Evolutionary conservation across 2,113 vertebrate species (phyloP), one percentile per base, ranked within the genome.

Genomic region (Cottus gobio): DNA sequence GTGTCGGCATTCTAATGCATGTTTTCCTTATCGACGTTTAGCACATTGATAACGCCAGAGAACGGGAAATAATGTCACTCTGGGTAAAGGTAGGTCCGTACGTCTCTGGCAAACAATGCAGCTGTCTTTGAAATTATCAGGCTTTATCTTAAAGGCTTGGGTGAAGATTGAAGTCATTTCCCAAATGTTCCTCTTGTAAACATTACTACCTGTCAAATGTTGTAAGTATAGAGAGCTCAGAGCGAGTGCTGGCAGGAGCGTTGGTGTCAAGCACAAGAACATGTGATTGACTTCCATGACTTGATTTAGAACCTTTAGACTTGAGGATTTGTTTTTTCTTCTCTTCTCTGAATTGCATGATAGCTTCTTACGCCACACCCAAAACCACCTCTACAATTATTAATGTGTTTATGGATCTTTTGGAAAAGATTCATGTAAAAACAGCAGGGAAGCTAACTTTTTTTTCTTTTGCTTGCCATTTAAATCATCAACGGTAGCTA

Each of bases 11-110:
- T 92, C 90, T 90, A 91, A 94, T 90, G 87, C 89, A 76, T 91
- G 88, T 90, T 92, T 89, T 88, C 88, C 88, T 91, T 93, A 92
- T 93, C 96, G 94, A 93, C 81, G 44, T 90, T 83, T 75, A 79
- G 77, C 92, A 91, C 90, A 84, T 84, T 87, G 90, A 91, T 93
- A 91, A 91, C 52, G 5, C 75, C 75, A 54, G 50, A 85, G 75
- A 89, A 83, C 80, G 84, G 88, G 39, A 2, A 1, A 88, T n/a
- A 91, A 91, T 89, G 87, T 86, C 87, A 91, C 84, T 79, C 58
- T 30, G 73, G 83, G 69, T 77, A 78, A 79, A 87, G 42, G 80
- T 62, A 78, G 79, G 75, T 54, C 77, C 79, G 75, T 83, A 83
- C 78, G 82, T 87, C 65, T 81, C 67, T 18, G 71, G 68, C 84